Base-by-base conservation (phyloP, 2,888 invertebrate genomes). In the Stenodema calcarata region DNA sequence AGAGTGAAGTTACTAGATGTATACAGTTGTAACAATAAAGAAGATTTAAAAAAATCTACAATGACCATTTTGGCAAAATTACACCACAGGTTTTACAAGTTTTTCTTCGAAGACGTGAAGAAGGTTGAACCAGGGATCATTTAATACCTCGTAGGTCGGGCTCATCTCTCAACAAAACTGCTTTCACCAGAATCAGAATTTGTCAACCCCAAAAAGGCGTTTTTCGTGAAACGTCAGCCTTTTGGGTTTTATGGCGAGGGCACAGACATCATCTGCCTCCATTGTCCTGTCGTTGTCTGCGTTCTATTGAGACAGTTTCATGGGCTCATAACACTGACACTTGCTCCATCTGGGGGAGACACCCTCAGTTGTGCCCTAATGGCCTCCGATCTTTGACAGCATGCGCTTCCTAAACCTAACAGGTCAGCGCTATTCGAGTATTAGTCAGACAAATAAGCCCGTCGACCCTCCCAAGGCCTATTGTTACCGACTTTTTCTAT, bases 301-400 rank as follows among this genome's bases (percentile, higher is more conserved):
- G 35, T 28, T 75, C 75, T 16, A 75, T 75, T 75, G 75, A 28
- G 75, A 47, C 75, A 35, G n/a, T 30, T n/a, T 30, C n/a, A 27
- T 28, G 14, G 69, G 18, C 14, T 18, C 30, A 30, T 75, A 75
- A 75, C n/a, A 35, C 11, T 27, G 75, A 75, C 75, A 75, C 75
- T 75, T 75, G 75, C 75, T 75, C 69, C 75, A 75, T 75, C 75
- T 75, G 75, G 75, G 35, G 30, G 69, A 30, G 75, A 30, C 75
- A 30, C 75, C 75, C 35, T 30, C 75, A 12, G 11, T 47, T 12
- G 14, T 11, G 18, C 69, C 30, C 12, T 70, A 75, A 75, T 75
- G 75, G 75, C 30, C 75, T 30, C 28, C 28, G 35, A 12, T 35
- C n/a, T 27, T 12, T 47, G 30, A 28, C 30, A 30, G 6, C 42